These are phyloP conservation scores for Acleris sparsana DNA, from an alignment of 2,888 invertebrate genomes.

Conservation along the genomic window DNA sequence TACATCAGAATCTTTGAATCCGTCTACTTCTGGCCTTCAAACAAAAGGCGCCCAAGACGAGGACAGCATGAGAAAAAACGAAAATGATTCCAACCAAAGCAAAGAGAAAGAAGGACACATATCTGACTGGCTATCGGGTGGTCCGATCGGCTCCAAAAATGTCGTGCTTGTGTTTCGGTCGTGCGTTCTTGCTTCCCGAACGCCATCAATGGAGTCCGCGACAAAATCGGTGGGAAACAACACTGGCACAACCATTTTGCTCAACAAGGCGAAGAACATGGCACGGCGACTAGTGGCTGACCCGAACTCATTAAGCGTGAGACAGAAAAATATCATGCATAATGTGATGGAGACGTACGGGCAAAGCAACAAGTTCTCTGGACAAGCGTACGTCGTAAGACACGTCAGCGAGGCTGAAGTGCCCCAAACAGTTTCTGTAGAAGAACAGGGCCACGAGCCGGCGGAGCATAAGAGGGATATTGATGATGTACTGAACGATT, in stretches of 20 bases:
- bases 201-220: constrained; percentile 74
- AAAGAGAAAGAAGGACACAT: constrained; percentile 65
- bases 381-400: constrained; percentile 68
- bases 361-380: constrained; percentile 56
- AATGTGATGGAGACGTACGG: constrained; percentile 80
- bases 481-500: constrained; percentile 74
- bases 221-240: constrained; percentile 72
- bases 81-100: constrained; percentile 56
- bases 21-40: constrained; percentile 78
- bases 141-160: constrained; percentile 84
- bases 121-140: constrained; percentile 83
- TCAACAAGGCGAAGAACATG: constrained; percentile 79
- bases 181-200: constrained; percentile 81
- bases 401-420: constrained; percentile 69
- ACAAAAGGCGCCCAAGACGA: constrained; percentile 49
- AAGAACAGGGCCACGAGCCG: constrained; percentile 68
- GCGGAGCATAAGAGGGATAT: constrained; percentile 70
- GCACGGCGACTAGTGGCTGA: constrained; percentile 72
- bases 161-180: constrained; percentile 87
- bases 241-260: constrained; percentile 69
- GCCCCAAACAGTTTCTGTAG: constrained; percentile 55
- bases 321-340: constrained; percentile 76
- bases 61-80: constrained; percentile 75
- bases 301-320: constrained; percentile 68
- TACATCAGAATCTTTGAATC: constrained; percentile 72